Base-by-base conservation (phyloP, 2,888 invertebrate species). In the Machimus rusticus region DNA sequence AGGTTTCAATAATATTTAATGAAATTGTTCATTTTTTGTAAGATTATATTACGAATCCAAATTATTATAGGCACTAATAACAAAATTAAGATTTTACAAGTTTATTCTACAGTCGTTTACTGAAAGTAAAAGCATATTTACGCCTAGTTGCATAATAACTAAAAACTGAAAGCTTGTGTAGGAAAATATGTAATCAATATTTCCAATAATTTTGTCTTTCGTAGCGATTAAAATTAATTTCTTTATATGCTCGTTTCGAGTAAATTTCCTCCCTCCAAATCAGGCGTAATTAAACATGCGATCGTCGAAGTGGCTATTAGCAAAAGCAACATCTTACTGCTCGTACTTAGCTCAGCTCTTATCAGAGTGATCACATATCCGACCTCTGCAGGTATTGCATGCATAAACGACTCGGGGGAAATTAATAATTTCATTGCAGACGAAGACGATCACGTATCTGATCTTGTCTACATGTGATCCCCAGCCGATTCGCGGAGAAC, bases 371-470 rank as follows among this genome's bases (percentile, higher is more conserved):
- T 78, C 78, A 78, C 51, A 81, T 81, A 55, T 31, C 81, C 34
- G 55, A 55, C 51, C 55, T 55, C 55, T 55, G 31, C 55, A 55
- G 14, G 37, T 28, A 55, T 55, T 81, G 81, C 81, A 81, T 81
- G 81, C 81, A 81, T 55, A n/a, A 51, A 28, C 34, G 55, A 81
- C 55, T 81, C 28, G 31, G 37, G 55, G 81, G 34, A 66, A 81
- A 81, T 81, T 81, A 39, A 81, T 81, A 81, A 81, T 81, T 81
- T 81, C 81, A 84, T 84, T 74, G 66, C 23, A 66, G 23, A 66
- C 66, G 74, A 39, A 84, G 84, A 84, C 66, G 84, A 84, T 84
- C 84, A 84, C 84, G 84, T 84, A 84, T 84, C 84, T 84, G 84
- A 57, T 84, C 84, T 84, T 84, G 84, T 84, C 84, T 74, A 74